Conservation (phyloP, 1,140 invertebrate genomes). For the Megalonaias nervosa region DNA sequence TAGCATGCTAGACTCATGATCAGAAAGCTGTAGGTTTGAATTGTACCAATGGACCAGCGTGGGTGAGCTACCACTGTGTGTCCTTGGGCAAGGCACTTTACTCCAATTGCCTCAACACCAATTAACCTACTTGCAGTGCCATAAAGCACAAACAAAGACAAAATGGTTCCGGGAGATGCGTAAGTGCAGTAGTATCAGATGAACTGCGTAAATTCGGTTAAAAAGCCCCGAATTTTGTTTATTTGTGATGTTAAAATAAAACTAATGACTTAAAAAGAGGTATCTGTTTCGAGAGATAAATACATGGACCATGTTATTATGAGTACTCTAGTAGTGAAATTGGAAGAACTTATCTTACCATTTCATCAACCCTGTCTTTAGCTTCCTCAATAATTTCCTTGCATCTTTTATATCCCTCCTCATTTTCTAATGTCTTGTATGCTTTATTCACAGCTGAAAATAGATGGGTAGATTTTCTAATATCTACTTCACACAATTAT, state of each 20-base stretch:
- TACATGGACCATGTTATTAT: too few relatives aligned
- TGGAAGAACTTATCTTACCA: slow-evolving; percentile 76
- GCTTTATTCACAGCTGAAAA: slow-evolving; percentile 91
- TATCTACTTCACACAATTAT: too few relatives aligned
- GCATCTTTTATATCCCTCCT: slow-evolving; percentile 93
- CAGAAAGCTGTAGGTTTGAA: too few relatives aligned
- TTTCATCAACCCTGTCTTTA: slow-evolving; percentile 92
- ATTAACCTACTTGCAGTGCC: too few relatives aligned
- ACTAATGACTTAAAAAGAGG: background rate
- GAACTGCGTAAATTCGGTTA: background rate
- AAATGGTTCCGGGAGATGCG: background rate
- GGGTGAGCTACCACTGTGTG: too few relatives aligned
- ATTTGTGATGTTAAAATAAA: background rate
- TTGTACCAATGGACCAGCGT: too few relatives aligned
- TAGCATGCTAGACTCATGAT: too few relatives aligned
- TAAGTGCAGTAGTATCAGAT: background rate
- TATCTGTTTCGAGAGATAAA: slow-evolving; percentile 14
- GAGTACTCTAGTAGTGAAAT: too few relatives aligned
- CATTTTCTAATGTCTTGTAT: slow-evolving; percentile 96
- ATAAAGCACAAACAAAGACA: too few relatives aligned
- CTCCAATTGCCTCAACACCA: too few relatives aligned
- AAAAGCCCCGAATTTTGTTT: background rate
- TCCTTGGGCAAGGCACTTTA: too few relatives aligned
- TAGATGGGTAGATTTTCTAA: slow-evolving; percentile 26
- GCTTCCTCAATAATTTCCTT: slow-evolving; percentile 98